These are phyloP conservation scores for Omphaloscelis lunosa DNA, from an alignment of 2,888 invertebrate genomes.

Conservation along the genomic window DNA sequence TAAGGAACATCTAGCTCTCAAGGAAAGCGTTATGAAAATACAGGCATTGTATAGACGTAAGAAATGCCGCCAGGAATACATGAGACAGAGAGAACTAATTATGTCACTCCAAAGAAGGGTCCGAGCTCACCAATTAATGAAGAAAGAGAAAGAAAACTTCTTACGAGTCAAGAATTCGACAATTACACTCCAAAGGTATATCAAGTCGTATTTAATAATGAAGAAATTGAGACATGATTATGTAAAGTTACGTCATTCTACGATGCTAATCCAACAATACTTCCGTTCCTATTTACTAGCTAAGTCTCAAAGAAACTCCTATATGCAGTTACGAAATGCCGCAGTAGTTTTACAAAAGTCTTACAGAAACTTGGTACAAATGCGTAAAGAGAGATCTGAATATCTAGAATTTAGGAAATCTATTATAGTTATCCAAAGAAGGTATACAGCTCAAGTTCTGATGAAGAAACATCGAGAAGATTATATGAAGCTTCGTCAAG, in stretches of 20 bases:
- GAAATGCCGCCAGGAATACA: slow-evolving; percentile 81
- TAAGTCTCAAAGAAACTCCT: slow-evolving; percentile 41
- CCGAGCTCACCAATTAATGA: slow-evolving; percentile 84
- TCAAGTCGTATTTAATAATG: slow-evolving; percentile 72
- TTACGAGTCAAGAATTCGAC: slow-evolving; percentile 78
- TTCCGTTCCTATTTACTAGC: slow-evolving; percentile 70
- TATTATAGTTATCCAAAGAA: slow-evolving; percentile 78
- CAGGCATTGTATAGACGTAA: slow-evolving; percentile 88
- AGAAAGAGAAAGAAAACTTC: slow-evolving; percentile 79
- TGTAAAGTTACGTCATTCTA: slow-evolving; percentile 62
- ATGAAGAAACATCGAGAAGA: slow-evolving; percentile 73
- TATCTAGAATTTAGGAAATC: slow-evolving; percentile 70
- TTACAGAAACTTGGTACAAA: slow-evolving; percentile 83
- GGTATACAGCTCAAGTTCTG: slow-evolving; percentile 78
- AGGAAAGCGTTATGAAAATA: slow-evolving; percentile 78
- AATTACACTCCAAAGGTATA: slow-evolving; percentile 87
- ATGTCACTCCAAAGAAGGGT: slow-evolving; percentile 88
- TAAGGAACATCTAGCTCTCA: slow-evolving; percentile 76
- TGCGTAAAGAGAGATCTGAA: slow-evolving; percentile 75
- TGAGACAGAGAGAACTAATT: slow-evolving; percentile 74
- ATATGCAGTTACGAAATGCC: slow-evolving; percentile 69
- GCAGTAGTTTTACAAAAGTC: slow-evolving; percentile 86
- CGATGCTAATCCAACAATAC: slow-evolving; percentile 68
- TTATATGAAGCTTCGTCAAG: slow-evolving; percentile 74
- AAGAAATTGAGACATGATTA: slow-evolving; percentile 63